Evolutionary conservation across 1,140 invertebrate species (phyloP).

Genomic region (Vanessa atalanta): DNA sequence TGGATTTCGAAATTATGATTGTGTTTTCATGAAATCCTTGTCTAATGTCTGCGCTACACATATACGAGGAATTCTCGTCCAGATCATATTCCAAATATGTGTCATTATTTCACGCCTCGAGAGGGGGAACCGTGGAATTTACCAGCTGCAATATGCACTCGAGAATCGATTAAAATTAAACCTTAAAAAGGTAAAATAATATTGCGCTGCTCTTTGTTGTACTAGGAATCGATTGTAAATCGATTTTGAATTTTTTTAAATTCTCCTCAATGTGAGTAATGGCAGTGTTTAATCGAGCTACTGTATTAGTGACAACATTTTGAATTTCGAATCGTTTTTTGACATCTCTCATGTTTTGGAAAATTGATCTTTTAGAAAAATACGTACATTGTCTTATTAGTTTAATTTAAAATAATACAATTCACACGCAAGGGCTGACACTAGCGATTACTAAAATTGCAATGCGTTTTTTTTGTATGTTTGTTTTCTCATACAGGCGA

Average conservation of each 20-base stretch:
- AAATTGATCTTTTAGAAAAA: too few species aligned
- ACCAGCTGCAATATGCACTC: constrained; percentile 22
- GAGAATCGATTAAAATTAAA: constrained; percentile 22
- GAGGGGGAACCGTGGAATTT: constrained; percentile 11
- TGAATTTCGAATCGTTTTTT: too few species aligned
- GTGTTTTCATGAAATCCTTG: neutral
- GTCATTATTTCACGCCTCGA: constrained; percentile 24
- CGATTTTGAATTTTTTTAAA: neutral
- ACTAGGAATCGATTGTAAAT: neutral
- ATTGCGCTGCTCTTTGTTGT: constrained; percentile 3
- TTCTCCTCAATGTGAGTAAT: neutral
- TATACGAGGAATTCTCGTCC: neutral
- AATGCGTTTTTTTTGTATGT: too few species aligned
- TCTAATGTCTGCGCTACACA: neutral
- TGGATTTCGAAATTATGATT: neutral
- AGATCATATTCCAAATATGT: constrained; percentile 24
- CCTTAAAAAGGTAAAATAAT: constrained; percentile 15
- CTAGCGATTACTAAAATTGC: too few species aligned
- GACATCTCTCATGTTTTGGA: too few species aligned
- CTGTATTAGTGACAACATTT: too few species aligned
- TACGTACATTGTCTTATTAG: too few species aligned
- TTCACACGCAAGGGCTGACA: too few species aligned
- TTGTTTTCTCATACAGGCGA: too few species aligned
- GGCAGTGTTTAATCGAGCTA: too few species aligned
- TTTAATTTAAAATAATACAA: too few species aligned